Conservation (phyloP, 2,888 invertebrate species). For the Torymus texanus region DNA sequence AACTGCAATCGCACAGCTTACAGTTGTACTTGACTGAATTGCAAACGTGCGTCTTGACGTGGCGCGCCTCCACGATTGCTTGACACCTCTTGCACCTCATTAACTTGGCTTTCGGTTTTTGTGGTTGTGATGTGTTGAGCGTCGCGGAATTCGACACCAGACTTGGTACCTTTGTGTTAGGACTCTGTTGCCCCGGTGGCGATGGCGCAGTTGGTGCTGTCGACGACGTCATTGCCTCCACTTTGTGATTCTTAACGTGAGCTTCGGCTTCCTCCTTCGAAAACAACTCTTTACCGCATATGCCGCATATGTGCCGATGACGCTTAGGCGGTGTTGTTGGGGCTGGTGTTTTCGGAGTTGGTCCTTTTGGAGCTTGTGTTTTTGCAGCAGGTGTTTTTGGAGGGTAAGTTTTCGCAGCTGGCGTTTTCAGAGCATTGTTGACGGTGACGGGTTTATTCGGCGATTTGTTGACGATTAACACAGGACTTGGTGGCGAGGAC, state of each 20-base stretch:
- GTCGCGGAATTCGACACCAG: too few species aligned
- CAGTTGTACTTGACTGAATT: conserved; percentile 55
- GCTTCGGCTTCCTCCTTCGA: conserved; percentile 64
- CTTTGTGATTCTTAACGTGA: conserved; percentile 59
- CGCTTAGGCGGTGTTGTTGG: too few species aligned
- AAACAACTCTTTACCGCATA: conserved; percentile 64
- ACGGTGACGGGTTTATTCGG: too few species aligned
- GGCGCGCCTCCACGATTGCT: conserved; percentile 69
- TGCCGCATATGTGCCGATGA: conserved; percentile 66
- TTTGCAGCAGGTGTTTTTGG: too few species aligned
- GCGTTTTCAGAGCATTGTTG: too few species aligned
- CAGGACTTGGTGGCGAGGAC: too few species aligned
- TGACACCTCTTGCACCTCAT: conserved; percentile 73
- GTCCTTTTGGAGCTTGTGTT: too few species aligned
- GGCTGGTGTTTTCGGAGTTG: too few species aligned
- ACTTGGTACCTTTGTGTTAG: too few species aligned
- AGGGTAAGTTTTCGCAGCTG: too few species aligned
- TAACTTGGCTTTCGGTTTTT: conserved; percentile 64
- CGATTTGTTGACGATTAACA: too few species aligned
- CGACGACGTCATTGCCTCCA: not conserved
- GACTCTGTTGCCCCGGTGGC: not conserved
- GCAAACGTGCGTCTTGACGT: conserved; percentile 70
- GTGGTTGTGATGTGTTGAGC: not conserved
- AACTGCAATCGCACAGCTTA: conserved; percentile 51
- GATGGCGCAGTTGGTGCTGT: not conserved